These are phyloP conservation scores for Halictus rubicundus DNA, from an alignment of 1,140 invertebrate genomes.

Conservation along the genomic window DNA sequence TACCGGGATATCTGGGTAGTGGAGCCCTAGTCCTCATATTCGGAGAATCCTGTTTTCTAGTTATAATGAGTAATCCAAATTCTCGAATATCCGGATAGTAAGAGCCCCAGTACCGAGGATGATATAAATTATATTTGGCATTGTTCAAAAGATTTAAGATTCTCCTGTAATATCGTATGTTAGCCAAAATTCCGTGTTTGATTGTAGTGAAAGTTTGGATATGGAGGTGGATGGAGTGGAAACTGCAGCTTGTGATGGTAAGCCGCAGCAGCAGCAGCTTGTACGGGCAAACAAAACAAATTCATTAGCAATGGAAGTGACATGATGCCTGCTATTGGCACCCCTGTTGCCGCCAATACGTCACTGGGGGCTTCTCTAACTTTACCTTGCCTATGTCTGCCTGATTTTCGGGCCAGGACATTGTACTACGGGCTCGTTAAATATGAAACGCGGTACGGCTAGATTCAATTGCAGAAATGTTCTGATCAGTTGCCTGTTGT, in stretches of 20 bases:
- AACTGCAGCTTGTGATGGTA: constrained; percentile 73
- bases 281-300: constrained; percentile 78
- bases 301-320: constrained; percentile 80
- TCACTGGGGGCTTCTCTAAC: constrained; percentile 79
- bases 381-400: constrained; percentile 72
- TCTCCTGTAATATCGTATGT: not conserved
- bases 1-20: no score
- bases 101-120: no score
- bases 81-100: no score
- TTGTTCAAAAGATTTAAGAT: not conserved
- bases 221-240: constrained; percentile 78
- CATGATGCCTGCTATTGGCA: constrained; percentile 80
- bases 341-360: constrained; percentile 76
- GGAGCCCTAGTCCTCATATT: no score
- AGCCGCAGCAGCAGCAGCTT: constrained; percentile 75
- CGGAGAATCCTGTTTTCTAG: no score
- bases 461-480: constrained; percentile 60
- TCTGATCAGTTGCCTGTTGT: constrained; percentile 57
- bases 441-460: constrained; percentile 66
- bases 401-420: constrained; percentile 34
- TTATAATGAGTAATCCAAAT: no score
- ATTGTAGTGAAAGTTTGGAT: constrained; percentile 77
- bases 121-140: not conserved
- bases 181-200: constrained; percentile 25
- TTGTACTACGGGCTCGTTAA: constrained; percentile 43